Evolutionary conservation across 1,140 invertebrate species (phyloP).

Genomic region (Musca vetustissima): DNA sequence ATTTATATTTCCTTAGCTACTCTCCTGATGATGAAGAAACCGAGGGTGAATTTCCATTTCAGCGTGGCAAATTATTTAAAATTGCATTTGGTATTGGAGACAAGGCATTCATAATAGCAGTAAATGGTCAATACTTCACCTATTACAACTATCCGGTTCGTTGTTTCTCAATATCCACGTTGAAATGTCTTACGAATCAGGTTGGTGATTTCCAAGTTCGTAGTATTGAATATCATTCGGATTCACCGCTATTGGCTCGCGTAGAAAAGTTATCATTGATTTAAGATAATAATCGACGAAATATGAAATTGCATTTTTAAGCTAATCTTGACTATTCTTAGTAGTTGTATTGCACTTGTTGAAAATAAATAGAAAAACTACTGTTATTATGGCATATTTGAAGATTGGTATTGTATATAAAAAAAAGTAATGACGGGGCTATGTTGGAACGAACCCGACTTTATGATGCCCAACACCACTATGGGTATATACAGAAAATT

Average conservation of each 20-base stretch:
- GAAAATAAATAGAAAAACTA: too few relatives aligned
- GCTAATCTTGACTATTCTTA: too few relatives aligned
- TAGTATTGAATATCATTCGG: conserved; percentile 51
- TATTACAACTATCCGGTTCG: conserved; percentile 51
- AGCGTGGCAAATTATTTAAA: conserved; percentile 51
- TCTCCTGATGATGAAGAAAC: conserved; percentile 49
- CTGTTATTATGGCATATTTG: too few relatives aligned
- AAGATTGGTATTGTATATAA: too few relatives aligned
- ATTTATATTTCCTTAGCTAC: conserved; percentile 33
- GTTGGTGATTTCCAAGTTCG: conserved; percentile 46
- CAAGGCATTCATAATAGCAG: conserved; percentile 50
- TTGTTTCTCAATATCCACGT: conserved; percentile 47
- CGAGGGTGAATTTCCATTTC: conserved; percentile 52
- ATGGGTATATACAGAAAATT: too few relatives aligned
- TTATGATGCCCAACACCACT: too few relatives aligned
- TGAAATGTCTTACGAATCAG: conserved; percentile 51
- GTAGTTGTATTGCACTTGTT: too few relatives aligned
- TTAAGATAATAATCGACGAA: conserved; percentile 24
- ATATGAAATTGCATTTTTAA: neutral
- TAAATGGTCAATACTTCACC: conserved; percentile 53
- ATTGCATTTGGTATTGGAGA: conserved; percentile 53
- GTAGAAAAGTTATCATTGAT: conserved; percentile 52
- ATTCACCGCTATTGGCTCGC: conserved; percentile 45
- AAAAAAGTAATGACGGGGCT: too few relatives aligned
- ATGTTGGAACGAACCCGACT: too few relatives aligned